A percentile compares a stretch with the other conserved stretches of the same genome.
phyloP scores from a whole-genome alignment of 2,888 invertebrate species.

The Matsumyia berberina region DNA sequence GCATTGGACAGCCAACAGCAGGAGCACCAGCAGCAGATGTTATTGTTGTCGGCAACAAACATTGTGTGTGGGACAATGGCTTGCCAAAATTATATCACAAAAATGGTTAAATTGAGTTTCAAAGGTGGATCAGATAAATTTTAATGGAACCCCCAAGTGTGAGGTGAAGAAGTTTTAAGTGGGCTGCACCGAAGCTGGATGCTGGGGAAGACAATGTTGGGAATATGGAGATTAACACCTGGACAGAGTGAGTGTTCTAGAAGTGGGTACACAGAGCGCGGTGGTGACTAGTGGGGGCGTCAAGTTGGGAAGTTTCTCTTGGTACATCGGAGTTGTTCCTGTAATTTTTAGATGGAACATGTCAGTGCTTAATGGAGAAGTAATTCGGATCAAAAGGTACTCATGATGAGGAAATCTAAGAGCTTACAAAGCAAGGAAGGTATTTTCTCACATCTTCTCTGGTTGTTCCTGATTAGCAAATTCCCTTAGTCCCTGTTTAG shows the following conservation, averaged over 20 bases:
- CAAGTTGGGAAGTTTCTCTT: too few relatives aligned
- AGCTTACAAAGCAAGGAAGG: too few relatives aligned
- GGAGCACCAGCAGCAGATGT: conserved; percentile 11
- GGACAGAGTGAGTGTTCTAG: not conserved
- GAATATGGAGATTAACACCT: not conserved
- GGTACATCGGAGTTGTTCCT: too few relatives aligned
- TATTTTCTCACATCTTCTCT: too few relatives aligned
- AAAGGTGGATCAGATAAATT: conserved; percentile 30
- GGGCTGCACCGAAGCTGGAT: not conserved
- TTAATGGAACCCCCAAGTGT: not conserved
- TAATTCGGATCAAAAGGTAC: too few relatives aligned
- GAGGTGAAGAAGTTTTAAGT: not conserved
- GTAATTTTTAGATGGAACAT: too few relatives aligned
- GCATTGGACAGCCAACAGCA: conserved; percentile 6
- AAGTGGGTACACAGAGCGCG: too few relatives aligned
- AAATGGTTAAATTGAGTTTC: conserved; percentile 21
- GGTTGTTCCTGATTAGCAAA: too few relatives aligned
- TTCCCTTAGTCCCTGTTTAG: too few relatives aligned
- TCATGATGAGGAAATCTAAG: too few relatives aligned
- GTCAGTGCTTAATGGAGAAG: too few relatives aligned
- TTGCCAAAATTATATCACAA: conserved; percentile 23
- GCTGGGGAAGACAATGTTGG: conserved; percentile 1
- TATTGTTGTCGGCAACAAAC: not conserved
- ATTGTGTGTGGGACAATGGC: conserved; percentile 8
- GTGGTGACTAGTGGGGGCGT: too few relatives aligned